These are phyloP conservation scores for Helostoma temminkii DNA, from an alignment of 2,797 vertebrate species.

Conservation along the genomic window DNA sequence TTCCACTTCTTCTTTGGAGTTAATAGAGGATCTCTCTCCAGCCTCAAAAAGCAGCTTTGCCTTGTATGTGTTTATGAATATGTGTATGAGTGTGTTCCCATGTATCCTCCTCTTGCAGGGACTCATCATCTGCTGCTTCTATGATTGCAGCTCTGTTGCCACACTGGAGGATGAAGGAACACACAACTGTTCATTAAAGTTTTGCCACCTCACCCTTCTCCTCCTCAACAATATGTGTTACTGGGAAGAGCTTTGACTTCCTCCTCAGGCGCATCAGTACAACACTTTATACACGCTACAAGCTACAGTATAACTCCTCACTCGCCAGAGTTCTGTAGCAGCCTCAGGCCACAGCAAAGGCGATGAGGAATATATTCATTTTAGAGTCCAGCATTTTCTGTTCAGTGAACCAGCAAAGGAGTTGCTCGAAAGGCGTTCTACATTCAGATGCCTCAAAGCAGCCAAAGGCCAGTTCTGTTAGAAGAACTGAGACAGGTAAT, in stretches of 20 bases:
- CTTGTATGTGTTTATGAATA: background rate
- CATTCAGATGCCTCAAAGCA: constrained; percentile 33
- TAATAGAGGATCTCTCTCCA: constrained; percentile 32
- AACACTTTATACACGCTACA: constrained; percentile 59
- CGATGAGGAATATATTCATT: constrained; percentile 58
- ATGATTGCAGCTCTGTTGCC: constrained; percentile 46
- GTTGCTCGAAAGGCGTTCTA: constrained; percentile 39
- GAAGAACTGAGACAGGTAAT: constrained; percentile 16
- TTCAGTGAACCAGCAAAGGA: constrained; percentile 41
- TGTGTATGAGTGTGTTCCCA: background rate
- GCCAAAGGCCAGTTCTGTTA: constrained; percentile 10
- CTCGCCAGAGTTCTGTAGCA: constrained; percentile 40
- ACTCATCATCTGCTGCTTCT: constrained; percentile 43
- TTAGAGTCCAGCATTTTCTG: constrained; percentile 55
- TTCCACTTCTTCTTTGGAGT: too few relatives aligned
- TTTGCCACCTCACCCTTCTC: constrained; percentile 46
- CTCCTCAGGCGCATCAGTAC: constrained; percentile 42
- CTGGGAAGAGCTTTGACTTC: constrained; percentile 45
- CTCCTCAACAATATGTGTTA: constrained; percentile 21
- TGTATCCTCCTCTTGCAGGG: constrained; percentile 9
- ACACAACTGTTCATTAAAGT: constrained; percentile 55
- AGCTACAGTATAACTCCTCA: constrained; percentile 43
- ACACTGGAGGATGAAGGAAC: constrained; percentile 27
- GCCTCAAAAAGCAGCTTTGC: background rate
- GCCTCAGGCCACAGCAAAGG: constrained; percentile 55